Percentiles rank a stretch among this genome's conserved stretches.
phyloP scores from a whole-genome alignment of 2,797 vertebrate species.

The Anguilla obscura region DNA sequence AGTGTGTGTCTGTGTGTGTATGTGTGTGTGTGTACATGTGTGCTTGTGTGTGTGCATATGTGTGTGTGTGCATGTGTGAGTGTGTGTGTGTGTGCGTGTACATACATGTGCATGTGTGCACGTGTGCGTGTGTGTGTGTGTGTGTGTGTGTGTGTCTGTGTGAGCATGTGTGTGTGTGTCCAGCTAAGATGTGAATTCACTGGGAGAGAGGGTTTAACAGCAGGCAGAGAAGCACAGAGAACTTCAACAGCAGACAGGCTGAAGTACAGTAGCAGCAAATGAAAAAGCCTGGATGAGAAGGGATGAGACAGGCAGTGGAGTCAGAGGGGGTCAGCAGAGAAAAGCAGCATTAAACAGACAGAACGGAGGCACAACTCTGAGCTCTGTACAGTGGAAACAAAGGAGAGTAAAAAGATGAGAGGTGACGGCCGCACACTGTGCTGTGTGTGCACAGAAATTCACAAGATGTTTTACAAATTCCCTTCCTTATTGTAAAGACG shows the following conservation, averaged over 20 bases:
- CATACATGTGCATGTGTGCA: constrained; percentile 55
- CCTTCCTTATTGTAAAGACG: background rate
- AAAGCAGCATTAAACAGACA: constrained; percentile 60
- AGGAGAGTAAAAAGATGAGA: constrained; percentile 23
- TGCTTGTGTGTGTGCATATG: too few relatives aligned
- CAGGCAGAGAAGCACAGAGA: constrained; percentile 42
- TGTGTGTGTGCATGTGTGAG: too few relatives aligned
- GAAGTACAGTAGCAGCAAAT: constrained; percentile 48
- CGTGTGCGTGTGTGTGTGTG: constrained; percentile 51
- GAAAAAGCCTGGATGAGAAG: constrained; percentile 67
- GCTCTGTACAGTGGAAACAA: constrained; percentile 32
- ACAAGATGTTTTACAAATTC: background rate
- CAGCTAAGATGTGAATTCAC: constrained; percentile 65
- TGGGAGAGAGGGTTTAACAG: constrained; percentile 54
- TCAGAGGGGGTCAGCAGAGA: constrained; percentile 55
- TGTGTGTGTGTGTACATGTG: too few relatives aligned
- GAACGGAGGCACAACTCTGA: constrained; percentile 17
- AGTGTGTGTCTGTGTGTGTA: too few relatives aligned
- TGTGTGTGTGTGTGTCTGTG: background rate
- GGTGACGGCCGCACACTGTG: constrained; percentile 38
- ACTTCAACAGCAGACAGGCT: constrained; percentile 61
- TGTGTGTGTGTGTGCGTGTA: constrained; percentile 57
- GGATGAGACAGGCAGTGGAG: constrained; percentile 63
- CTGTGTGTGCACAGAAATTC: background rate
- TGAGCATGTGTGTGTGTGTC: constrained; percentile 46